These are phyloP conservation scores for Chloroceryle aenea DNA, from an alignment of 2,113 vertebrate species.

Conservation along the genomic window DNA sequence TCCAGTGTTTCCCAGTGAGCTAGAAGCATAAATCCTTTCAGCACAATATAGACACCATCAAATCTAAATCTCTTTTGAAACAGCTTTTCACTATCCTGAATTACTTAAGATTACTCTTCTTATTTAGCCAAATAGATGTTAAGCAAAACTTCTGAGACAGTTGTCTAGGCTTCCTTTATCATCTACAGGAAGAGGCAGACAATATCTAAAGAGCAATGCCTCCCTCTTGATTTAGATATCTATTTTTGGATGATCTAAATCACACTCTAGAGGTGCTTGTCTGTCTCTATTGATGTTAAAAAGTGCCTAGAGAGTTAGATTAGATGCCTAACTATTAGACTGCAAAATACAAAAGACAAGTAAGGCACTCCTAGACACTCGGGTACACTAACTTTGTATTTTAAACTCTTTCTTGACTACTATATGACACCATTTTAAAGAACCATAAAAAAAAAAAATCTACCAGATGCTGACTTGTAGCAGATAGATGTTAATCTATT, in stretches of 20 bases:
- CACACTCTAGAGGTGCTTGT: neutral
- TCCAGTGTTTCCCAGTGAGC: neutral
- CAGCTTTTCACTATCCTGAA: neutral
- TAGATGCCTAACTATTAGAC: neutral
- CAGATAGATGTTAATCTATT: neutral
- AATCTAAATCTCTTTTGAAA: neutral
- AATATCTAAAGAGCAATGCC: neutral
- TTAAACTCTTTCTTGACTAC: neutral
- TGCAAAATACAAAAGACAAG: neutral
- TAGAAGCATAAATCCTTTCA: neutral
- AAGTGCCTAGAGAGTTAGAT: neutral
- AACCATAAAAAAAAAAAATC: neutral
- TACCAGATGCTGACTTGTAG: neutral
- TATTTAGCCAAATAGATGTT: neutral
- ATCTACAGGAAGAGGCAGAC: neutral
- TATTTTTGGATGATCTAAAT: slow-evolving; percentile 23
- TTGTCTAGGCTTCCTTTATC: neutral
- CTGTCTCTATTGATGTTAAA: neutral
- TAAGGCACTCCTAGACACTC: neutral
- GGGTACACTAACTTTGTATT: neutral
- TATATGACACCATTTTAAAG: neutral
- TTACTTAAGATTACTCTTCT: neutral
- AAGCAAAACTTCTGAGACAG: neutral
- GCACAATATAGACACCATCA: neutral
- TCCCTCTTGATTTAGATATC: neutral